A percentile compares a stretch with the other conserved stretches of the same genome.
phyloP scores from a whole-genome alignment of 2,888 invertebrate genomes.

The Orthosia cruda region DNA sequence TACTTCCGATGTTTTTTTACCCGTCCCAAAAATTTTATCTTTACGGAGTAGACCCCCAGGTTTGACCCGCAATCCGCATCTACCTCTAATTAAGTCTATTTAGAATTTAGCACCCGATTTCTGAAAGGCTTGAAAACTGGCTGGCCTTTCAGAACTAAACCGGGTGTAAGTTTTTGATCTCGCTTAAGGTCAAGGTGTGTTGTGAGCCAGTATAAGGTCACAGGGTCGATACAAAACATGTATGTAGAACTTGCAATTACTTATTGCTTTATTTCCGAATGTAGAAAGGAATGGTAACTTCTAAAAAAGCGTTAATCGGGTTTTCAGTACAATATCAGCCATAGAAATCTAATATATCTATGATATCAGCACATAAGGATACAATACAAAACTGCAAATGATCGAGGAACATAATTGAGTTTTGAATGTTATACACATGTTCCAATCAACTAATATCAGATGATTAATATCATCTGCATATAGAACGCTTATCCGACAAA shows the following conservation, averaged over 20 bases:
- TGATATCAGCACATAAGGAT: neutral
- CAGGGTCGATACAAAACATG: neutral
- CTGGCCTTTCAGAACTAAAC: neutral
- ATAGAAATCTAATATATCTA: no score
- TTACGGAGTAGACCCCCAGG: no score
- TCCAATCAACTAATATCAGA: neutral
- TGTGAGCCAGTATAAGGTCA: neutral
- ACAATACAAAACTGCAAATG: slow-evolving; percentile 1
- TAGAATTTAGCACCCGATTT: neutral
- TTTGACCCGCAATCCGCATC: no score
- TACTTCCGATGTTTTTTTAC: no score
- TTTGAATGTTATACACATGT: neutral
- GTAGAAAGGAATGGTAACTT: neutral
- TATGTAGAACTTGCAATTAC: neutral
- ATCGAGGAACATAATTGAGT: neutral
- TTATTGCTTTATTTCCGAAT: neutral
- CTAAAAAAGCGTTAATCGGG: neutral
- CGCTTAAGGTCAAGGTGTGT: neutral
- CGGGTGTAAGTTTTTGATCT: slow-evolving; percentile 4
- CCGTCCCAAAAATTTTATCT: no score
- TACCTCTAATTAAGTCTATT: neutral
- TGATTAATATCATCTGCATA: slow-evolving; percentile 6
- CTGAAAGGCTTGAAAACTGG: neutral
- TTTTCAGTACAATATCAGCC: neutral
- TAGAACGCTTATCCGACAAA: neutral